phyloP scores from a whole-genome alignment of 1,140 invertebrate species.

The Penaeus chinensis region DNA sequence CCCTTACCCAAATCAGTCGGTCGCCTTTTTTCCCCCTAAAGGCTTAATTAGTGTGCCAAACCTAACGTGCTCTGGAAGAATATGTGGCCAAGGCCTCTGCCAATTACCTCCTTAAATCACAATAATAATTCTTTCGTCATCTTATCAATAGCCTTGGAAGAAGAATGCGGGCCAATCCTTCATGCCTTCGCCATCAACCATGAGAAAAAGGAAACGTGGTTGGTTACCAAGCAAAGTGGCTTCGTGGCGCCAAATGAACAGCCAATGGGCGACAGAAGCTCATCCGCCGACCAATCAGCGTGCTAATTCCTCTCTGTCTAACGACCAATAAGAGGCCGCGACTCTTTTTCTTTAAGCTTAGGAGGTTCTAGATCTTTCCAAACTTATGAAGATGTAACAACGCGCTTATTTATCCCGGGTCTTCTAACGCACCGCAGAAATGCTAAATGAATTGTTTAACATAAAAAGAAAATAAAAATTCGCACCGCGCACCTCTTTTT shows the following conservation, averaged over 20 bases:
- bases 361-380: too few species aligned
- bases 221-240: slow-evolving; percentile 27
- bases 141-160: slow-evolving; percentile 60
- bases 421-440: too few species aligned
- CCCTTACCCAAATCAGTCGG: slow-evolving; percentile 45
- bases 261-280: slow-evolving; percentile 44
- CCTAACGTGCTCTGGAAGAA: slow-evolving; percentile 48
- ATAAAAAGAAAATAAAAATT: too few species aligned
- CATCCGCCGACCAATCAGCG: slow-evolving; percentile 32
- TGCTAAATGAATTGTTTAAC: too few species aligned
- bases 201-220: slow-evolving; percentile 44
- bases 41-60: slow-evolving; percentile 53
- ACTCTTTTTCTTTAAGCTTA: too few species aligned
- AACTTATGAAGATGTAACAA: too few species aligned
- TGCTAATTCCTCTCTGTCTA: slow-evolving; percentile 40
- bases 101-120: slow-evolving; percentile 60
- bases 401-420: too few species aligned
- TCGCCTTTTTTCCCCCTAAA: slow-evolving; percentile 45
- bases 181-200: slow-evolving; percentile 33
- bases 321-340: slow-evolving; percentile 40
- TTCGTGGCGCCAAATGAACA: slow-evolving; percentile 48
- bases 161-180: slow-evolving; percentile 54
- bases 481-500: too few species aligned
- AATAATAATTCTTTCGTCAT: slow-evolving; percentile 58
- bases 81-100: slow-evolving; percentile 50